Base-by-base conservation (phyloP, 2,113 vertebrate species). In the Grammomys surdaster region DNA sequence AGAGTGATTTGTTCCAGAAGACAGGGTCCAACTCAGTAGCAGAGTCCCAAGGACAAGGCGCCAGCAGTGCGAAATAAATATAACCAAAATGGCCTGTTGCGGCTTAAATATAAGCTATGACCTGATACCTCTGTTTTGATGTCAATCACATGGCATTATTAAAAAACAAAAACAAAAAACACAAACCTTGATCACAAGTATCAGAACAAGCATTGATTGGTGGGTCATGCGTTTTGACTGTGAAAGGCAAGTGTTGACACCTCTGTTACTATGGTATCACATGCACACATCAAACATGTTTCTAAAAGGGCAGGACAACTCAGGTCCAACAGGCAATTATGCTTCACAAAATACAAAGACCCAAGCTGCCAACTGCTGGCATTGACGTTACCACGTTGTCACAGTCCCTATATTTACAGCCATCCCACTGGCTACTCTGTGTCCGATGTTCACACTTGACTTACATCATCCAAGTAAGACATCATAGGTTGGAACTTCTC, bases 341-440 rank as follows among this genome's bases (percentile, higher is more conserved):
- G 48, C 78, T 80, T 84, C 80, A 92, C 56, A 85, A 72, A 80
- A 95, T 5, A 89, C 88, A 65, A 77, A 89, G 73, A 82, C 14
- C 13, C 81, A 63, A 65, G 67, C 0, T 84, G 46, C 56, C 51
- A 48, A 67, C 16, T 70, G 46, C 56, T 95, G 56, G 31, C 51
- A 51, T 65, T 48, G 43, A 28, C 60, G 73, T 10, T 33, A 89
- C 17, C 12, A 2, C 91, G 33, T 40, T 40, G 40, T 24, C 48
- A 17, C 2, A 5, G 40, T 75, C 90, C 82, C 75, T 14, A 12
- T 4, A 80, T 78, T 58, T 89, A 40, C 2, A 78, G 90, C 31
- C 46, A 67, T 31, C 84, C 76, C 76, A n/a, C 46, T 54, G 31
- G 65, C 70, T 90, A 76, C 78, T 36, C 31, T 2, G 46, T 11